phyloP scores from a whole-genome alignment of 2,888 invertebrate genomes.

The Erpobdella octoculata region DNA sequence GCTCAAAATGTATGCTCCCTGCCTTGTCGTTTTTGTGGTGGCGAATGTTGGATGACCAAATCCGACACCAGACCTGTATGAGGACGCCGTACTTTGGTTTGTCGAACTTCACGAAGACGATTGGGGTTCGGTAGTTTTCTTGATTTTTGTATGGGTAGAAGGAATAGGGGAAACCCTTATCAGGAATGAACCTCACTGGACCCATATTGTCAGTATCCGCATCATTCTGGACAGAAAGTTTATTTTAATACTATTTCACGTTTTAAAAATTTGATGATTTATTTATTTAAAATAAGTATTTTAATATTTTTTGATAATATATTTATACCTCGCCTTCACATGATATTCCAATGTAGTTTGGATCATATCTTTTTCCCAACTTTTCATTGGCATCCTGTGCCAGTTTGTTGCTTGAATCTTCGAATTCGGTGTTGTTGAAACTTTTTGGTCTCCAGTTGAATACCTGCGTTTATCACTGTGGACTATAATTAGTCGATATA shows the following conservation, averaged over 20 bases:
- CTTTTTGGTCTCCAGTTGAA: constrained; percentile 31
- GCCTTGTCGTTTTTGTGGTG: constrained; percentile 81
- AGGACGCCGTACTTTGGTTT: constrained; percentile 43
- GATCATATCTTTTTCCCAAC: constrained; percentile 2
- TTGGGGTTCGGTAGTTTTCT: constrained; percentile 42
- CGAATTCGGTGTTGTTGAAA: constrained; percentile 24
- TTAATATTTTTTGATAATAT: background rate
- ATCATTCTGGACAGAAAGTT: too few relatives aligned
- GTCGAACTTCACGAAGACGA: constrained; percentile 48
- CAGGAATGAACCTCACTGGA: constrained; percentile 30
- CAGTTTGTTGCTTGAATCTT: constrained; percentile 22
- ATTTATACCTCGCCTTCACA: constrained; percentile 35
- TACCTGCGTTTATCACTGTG: constrained; percentile 21
- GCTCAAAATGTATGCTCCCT: constrained; percentile 87
- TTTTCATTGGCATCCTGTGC: constrained; percentile 28
- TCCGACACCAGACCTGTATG: constrained; percentile 43
- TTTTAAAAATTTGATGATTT: background rate
- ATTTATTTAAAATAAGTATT: background rate
- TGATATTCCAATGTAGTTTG: constrained; percentile 30
- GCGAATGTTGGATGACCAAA: constrained; percentile 55
- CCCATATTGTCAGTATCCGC: constrained; percentile 35
- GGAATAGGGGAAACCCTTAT: constrained; percentile 29
- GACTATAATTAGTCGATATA: too few relatives aligned
- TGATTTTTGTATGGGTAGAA: constrained; percentile 36
- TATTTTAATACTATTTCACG: too few relatives aligned